phyloP scores from a whole-genome alignment of 2,113 vertebrate genomes.

The Colinus virginianus region DNA sequence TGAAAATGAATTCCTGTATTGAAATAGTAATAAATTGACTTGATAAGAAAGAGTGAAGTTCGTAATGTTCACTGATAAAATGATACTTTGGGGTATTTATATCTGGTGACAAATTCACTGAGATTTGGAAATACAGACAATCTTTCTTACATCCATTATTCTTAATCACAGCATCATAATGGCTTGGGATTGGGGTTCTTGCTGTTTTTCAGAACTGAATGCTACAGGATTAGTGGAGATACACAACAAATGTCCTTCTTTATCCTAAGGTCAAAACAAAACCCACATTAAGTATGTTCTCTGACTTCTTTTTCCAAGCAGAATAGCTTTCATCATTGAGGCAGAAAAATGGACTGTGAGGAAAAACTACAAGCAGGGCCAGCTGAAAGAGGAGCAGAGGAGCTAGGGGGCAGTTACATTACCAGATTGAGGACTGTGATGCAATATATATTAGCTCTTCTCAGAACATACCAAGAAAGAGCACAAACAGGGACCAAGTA shows the following conservation, averaged over 20 bases:
- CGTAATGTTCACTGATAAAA: background rate
- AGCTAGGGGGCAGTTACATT: background rate
- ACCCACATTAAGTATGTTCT: background rate
- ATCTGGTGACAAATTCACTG: background rate
- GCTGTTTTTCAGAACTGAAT: background rate
- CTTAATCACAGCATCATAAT: background rate
- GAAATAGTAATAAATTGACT: background rate
- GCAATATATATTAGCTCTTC: background rate
- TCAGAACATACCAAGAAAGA: background rate
- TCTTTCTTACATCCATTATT: background rate
- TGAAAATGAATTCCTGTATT: background rate
- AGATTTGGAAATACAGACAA: background rate
- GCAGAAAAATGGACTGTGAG: background rate
- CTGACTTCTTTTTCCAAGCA: background rate
- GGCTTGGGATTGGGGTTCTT: background rate
- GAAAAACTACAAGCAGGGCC: background rate
- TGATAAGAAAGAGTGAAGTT: background rate
- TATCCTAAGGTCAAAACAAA: background rate
- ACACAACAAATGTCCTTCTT: background rate
- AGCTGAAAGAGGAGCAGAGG: background rate
- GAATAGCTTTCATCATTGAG: background rate
- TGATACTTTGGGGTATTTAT: accelerated
- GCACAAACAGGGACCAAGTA: background rate
- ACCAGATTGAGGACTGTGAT: background rate
- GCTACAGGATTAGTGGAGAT: background rate